Evolutionary conservation across 2,888 invertebrate genomes (phyloP), one percentile per base, ranked within the genome.

Genomic region (Nipponacmea schrenckii): DNA sequence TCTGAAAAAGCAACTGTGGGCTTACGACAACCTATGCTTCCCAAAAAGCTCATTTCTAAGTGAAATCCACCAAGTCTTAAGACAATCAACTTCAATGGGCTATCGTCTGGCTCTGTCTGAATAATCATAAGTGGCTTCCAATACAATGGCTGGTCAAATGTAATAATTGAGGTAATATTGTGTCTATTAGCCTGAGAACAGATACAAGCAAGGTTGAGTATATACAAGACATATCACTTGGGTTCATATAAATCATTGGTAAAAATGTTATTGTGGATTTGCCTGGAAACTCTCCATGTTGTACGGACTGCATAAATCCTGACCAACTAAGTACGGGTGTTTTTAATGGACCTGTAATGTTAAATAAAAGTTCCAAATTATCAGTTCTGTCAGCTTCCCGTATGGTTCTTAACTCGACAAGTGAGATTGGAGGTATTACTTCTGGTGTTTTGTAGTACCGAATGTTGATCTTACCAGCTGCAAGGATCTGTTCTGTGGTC

Each of bases 101-200:
- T 78, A 14, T 69, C 63, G n/a, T 12, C 14, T 8, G 67, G 62
- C 15, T 70, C 66, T 56, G n/a, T 64, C 5, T 17, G 15, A 20
- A 75, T 64, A 12, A 79, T 75, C n/a, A 26, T 68, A 7, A 62
- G 17, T 12, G 78, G 76, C 64, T 81, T 81, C 77, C 68, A 77
- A 17, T 67, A 77, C 45, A 80, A 56, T 4, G 78, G 81, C 62
- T 81, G 79, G 64, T 81, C 79, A 71, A 81, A 80, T 26, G 80
- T 81, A 4, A 79, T 26, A n/a, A 79, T 68, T 8, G 80, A 74
- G 2, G 67, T 62, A 20, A 67, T 39, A 10, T 39, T 46, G 50
- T 69, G 69, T 26, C 20, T 67, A 45, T 27, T 20, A 46, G 65
- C 71, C 39, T 70, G 63, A 66, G 62, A 12, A 31, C 44, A 48